Evolutionary conservation across 2,888 invertebrate genomes (phyloP).

Genomic region (Tipula lateralis): DNA sequence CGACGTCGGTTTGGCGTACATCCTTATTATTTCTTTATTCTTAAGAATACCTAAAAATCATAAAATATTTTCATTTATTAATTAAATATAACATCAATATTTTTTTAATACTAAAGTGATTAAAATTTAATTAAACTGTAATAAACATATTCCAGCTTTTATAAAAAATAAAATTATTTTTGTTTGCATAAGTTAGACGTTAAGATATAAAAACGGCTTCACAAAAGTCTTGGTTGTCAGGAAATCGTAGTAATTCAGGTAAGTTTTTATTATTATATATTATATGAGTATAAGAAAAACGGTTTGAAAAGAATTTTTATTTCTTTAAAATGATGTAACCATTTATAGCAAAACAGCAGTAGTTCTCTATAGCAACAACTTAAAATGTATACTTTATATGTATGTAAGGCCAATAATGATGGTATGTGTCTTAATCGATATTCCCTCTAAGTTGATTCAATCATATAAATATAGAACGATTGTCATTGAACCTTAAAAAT

Average conservation of each 20-base stretch:
- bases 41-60: neutral
- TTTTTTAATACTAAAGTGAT: neutral
- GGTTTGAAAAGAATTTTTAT: no score
- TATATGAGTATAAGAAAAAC: neutral
- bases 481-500: no score
- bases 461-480: no score
- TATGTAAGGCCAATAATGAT: no score
- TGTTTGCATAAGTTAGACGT: neutral
- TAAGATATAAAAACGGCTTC: conserved; percentile 35
- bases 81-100: neutral
- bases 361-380: no score
- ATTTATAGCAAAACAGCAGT: no score
- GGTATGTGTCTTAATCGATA: no score
- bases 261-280: neutral
- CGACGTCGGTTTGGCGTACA: neutral
- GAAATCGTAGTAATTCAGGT: conserved; percentile 14
- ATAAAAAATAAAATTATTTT: neutral
- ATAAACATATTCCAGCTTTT: neutral
- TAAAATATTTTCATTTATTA: neutral
- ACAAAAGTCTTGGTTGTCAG: conserved; percentile 36
- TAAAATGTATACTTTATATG: no score
- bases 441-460: no score
- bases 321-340: no score
- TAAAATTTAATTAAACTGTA: neutral
- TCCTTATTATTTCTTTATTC: neutral